Percentiles rank a stretch among this genome's conserved stretches.
These are phyloP conservation scores for Stenodera caucasica DNA, from an alignment of 2,888 invertebrate species.

Conservation along the genomic window DNA sequence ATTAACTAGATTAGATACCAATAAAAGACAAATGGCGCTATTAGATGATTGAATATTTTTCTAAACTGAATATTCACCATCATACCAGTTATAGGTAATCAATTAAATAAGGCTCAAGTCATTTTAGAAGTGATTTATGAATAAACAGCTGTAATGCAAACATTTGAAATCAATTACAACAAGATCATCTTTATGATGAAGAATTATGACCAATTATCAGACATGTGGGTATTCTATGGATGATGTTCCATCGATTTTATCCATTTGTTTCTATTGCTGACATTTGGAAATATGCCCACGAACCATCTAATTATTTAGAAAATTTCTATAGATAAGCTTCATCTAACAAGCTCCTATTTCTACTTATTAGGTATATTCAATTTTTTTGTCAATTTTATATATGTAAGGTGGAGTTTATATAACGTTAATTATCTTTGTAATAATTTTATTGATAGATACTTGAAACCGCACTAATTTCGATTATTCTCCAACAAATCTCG, in stretches of 20 bases:
- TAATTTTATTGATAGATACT: no score
- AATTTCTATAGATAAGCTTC: background rate
- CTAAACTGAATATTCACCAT: slow-evolving; percentile 70
- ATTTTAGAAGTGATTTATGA: slow-evolving; percentile 41
- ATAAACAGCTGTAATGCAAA: no score
- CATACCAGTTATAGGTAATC: slow-evolving; percentile 59
- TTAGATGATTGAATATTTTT: slow-evolving; percentile 73
- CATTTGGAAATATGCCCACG: slow-evolving; percentile 77
- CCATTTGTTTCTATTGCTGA: slow-evolving; percentile 78
- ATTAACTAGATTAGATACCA: slow-evolving; percentile 67
- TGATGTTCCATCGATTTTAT: slow-evolving; percentile 78
- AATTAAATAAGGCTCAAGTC: slow-evolving; percentile 32
- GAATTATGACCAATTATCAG: slow-evolving; percentile 72
- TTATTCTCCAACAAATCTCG: no score
- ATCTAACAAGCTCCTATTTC: no score
- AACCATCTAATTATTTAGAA: slow-evolving; percentile 58
- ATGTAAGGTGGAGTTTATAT: no score
- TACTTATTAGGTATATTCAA: no score
- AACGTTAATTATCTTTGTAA: no score
- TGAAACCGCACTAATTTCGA: no score
- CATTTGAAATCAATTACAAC: slow-evolving; percentile 65
- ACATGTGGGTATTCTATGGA: slow-evolving; percentile 72
- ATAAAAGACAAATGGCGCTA: slow-evolving; percentile 64
- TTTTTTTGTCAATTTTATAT: no score
- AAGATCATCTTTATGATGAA: slow-evolving; percentile 66